Evolutionary conservation across 1,140 invertebrate genomes (phyloP), one percentile per base, ranked within the genome.

Genomic region (Acromyrmex heyeri): DNA sequence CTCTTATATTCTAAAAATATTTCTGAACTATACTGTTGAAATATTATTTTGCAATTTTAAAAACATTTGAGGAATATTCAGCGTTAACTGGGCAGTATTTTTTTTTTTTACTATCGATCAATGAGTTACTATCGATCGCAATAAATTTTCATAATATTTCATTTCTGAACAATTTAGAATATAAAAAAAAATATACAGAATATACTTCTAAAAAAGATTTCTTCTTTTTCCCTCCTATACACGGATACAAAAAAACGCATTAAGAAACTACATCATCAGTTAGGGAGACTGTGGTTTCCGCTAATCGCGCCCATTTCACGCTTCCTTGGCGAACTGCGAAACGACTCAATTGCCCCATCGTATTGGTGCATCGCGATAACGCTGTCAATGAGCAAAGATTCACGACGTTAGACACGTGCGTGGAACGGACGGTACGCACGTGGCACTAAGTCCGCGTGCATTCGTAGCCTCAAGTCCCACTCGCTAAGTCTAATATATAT

Each of bases 381-480:
- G 57, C 16, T 59, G n/a, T 76, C 87, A 76, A 88, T 88, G 75
- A 79, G 78, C 73, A 55, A 70, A 55, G 59, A 89, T 86, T 62
- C 69, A 27, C 55, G 72, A 53, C 48, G 24, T 38, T 18, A 3
- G 53, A 44, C 70, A 70, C 87, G 83, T 88, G 88, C 85, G 86
- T 83, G 59, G 12, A 55, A 24, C 38, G n/a, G 18, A 7, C 18
- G 67, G 57, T 76, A 76, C 67, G 70, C 79, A 89, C 88, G 88
- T 89, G 88, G 83, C 88, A 64, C 61, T 65, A 88, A 88, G 50
- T 72, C 64, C 62, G 16, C 34, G 67, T 14, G 27, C 27, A 50
- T 16, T 34, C 34, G 48, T 27, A 64, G 64, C 64, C 61, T 59
- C 73, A n/a, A 85, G 50, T 85, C 55, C 30, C 38, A 48, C 48